These are phyloP conservation scores for Drosophila tanythrix DNA, from an alignment of 2,888 invertebrate genomes.

Conservation along the genomic window DNA sequence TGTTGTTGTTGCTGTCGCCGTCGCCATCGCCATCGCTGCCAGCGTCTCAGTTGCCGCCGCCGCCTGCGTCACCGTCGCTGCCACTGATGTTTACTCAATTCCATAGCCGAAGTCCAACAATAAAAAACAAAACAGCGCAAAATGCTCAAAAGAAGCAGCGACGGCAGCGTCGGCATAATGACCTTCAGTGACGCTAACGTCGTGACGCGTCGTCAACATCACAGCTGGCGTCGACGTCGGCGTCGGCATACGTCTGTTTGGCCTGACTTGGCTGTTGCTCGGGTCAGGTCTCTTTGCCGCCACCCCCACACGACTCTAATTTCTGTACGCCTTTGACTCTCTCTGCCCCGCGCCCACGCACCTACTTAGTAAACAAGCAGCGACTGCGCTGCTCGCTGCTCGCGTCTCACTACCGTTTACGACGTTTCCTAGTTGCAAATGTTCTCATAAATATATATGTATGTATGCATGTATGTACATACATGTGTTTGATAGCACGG, in stretches of 20 bases:
- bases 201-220: conserved; percentile 29
- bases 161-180: conserved; percentile 68
- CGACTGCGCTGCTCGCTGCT: conserved; percentile 50
- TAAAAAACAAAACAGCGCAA: conserved; percentile 55
- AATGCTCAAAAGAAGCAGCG: conserved; percentile 58
- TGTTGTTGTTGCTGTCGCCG: conserved; percentile 31
- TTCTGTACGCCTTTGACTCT: conserved; percentile 38
- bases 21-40: conserved; percentile 51
- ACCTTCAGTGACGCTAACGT: conserved; percentile 76
- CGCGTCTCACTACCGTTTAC: conserved; percentile 23
- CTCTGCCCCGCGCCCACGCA: conserved; percentile 34
- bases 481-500: background rate
- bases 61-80: conserved; percentile 52
- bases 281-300: conserved; percentile 63
- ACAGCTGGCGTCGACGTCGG: conserved; percentile 23
- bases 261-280: conserved; percentile 52
- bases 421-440: conserved; percentile 74
- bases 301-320: conserved; percentile 64
- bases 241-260: conserved; percentile 19
- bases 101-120: conserved; percentile 73
- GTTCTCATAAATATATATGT: conserved; percentile 21
- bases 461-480: background rate
- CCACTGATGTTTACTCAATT: conserved; percentile 77
- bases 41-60: conserved; percentile 32
- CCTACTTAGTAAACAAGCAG: conserved; percentile 72